A percentile compares a stretch with the other conserved stretches of the same genome.
These are phyloP conservation scores for Hipposideros armiger DNA, from an alignment of 2,113 vertebrate genomes.

Conservation along the genomic window DNA sequence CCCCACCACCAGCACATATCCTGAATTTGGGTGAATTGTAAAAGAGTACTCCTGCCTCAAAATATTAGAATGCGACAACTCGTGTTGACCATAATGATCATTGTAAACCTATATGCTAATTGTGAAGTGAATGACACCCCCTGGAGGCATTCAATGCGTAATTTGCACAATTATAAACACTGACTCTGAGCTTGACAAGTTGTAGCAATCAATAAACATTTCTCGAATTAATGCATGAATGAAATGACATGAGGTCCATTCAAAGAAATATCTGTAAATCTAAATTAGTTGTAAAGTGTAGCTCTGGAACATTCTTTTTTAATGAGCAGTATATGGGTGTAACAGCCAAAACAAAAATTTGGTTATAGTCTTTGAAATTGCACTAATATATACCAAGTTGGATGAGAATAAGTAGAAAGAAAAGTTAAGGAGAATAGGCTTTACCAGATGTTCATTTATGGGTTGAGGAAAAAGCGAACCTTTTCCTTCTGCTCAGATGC, in stretches of 20 bases:
- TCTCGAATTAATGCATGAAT: neutral
- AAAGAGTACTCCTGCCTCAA: neutral
- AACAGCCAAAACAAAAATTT: neutral
- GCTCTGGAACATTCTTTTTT: neutral
- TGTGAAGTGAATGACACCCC: neutral
- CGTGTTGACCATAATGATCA: neutral
- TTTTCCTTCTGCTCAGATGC: slow-evolving; percentile 86
- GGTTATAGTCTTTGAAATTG: neutral
- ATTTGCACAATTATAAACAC: neutral
- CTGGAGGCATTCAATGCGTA: neutral
- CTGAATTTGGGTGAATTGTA: slow-evolving; percentile 26
- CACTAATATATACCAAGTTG: neutral
- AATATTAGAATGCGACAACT: neutral
- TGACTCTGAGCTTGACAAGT: neutral
- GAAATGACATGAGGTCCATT: neutral
- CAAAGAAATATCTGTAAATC: neutral
- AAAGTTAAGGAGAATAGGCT: slow-evolving; percentile 65
- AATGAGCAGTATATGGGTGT: neutral
- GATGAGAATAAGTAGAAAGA: slow-evolving; percentile 80
- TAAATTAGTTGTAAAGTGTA: slow-evolving; percentile 1
- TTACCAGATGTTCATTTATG: slow-evolving; percentile 84
- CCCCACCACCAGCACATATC: neutral
- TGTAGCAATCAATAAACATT: neutral
- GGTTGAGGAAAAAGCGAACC: slow-evolving; percentile 79
- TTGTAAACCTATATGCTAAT: neutral